phyloP scores from a whole-genome alignment of 2,797 vertebrate species.

The Sebastes elongatus region DNA sequence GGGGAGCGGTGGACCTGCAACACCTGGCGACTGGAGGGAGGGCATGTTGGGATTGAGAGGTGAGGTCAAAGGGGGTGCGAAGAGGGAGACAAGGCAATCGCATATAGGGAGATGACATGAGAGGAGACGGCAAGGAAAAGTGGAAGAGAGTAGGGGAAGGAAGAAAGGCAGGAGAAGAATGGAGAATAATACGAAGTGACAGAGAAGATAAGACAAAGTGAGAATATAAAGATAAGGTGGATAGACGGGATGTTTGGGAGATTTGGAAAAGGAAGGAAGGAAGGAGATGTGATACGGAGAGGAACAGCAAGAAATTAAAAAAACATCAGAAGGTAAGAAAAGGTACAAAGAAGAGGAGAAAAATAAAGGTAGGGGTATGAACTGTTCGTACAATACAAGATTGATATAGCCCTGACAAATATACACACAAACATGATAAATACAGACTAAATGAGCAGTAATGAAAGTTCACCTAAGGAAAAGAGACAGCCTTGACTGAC shows the following conservation, averaged over 20 bases:
- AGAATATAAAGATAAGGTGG: not conserved
- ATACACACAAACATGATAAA: not conserved
- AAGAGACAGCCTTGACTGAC: not conserved
- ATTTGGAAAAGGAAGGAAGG: not conserved
- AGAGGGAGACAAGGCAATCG: not conserved
- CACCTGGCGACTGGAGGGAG: slow-evolving; percentile 88
- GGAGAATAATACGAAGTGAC: slow-evolving; percentile 2
- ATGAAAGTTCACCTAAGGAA: not conserved
- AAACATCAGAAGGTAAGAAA: not conserved
- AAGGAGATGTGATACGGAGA: not conserved
- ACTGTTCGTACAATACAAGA: not conserved
- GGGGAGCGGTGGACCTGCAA: slow-evolving; percentile 92
- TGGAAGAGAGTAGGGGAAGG: not conserved
- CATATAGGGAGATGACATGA: not conserved
- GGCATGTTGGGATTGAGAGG: not conserved
- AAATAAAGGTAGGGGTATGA: not conserved
- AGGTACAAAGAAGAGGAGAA: not conserved
- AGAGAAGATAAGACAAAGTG: not conserved
- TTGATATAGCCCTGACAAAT: not conserved
- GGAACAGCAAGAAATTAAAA: not conserved
- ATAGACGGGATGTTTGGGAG: not conserved
- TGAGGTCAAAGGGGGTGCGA: not conserved
- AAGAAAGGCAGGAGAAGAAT: not conserved
- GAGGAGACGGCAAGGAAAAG: not conserved
- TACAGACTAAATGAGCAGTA: not conserved